Evolutionary conservation across 2,888 invertebrate species (phyloP).

Genomic region (Himalopsyche kuldschensis): DNA sequence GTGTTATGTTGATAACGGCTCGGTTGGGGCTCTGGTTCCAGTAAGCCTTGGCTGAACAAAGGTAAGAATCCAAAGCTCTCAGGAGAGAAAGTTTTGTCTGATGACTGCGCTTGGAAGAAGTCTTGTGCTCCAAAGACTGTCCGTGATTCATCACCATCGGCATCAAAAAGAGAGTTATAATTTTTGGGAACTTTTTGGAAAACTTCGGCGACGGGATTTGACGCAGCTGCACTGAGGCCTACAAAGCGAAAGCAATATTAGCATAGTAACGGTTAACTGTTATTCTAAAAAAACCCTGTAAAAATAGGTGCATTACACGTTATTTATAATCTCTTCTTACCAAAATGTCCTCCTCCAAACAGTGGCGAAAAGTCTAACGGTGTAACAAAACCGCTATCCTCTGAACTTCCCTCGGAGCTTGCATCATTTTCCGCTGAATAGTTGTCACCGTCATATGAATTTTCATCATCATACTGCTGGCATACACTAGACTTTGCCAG

Average conservation of each 20-base stretch:
- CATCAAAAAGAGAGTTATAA: conserved; percentile 55
- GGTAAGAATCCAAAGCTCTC: conserved; percentile 57
- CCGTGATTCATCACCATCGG: conserved; percentile 56
- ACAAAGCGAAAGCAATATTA: neutral
- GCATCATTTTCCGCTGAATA: conserved; percentile 37
- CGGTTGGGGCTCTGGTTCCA: conserved; percentile 45
- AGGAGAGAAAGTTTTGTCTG: conserved; percentile 53
- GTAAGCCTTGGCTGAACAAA: conserved; percentile 55
- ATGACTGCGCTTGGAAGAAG: conserved; percentile 52
- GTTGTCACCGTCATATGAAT: conserved; percentile 7
- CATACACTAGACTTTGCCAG: conserved; percentile 42
- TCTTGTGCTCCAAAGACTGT: conserved; percentile 41
- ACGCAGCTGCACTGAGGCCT: conserved; percentile 33
- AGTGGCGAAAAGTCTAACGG: conserved; percentile 61
- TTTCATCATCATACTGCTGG: conserved; percentile 30
- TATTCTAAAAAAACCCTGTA: no score
- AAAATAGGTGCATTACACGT: no score
- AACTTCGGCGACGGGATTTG: conserved; percentile 46
- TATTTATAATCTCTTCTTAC: conserved; percentile 42
- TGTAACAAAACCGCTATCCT: conserved; percentile 54
- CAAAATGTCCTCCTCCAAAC: conserved; percentile 53
- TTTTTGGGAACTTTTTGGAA: conserved; percentile 52
- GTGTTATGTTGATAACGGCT: conserved; percentile 32
- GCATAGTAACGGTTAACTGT: no score
- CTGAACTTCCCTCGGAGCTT: conserved; percentile 38